These are phyloP conservation scores for Choloepus didactylus DNA, from an alignment of 2,797 vertebrate genomes.

Conservation along the genomic window DNA sequence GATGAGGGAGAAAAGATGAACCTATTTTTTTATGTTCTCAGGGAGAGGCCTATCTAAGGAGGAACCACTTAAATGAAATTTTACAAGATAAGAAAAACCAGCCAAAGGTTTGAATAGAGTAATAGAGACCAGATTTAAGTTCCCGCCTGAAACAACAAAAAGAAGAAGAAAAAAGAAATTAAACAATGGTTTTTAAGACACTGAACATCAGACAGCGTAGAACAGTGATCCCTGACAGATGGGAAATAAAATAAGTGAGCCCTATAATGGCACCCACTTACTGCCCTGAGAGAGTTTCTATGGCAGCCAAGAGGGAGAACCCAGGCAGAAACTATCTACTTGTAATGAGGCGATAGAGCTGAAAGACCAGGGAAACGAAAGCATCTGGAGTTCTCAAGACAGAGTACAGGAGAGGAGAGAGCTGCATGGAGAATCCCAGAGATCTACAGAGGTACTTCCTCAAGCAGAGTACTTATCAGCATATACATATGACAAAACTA, in stretches of 20 bases:
- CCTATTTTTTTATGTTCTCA: not conserved
- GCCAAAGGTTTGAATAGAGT: not conserved
- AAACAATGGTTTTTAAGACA: constrained; percentile 50
- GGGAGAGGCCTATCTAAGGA: not conserved
- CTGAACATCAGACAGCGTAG: not conserved
- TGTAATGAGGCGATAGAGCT: not conserved
- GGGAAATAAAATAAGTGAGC: not conserved
- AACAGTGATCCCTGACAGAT: not conserved
- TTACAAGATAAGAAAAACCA: not conserved
- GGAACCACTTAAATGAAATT: constrained; percentile 29
- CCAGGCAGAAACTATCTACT: not conserved
- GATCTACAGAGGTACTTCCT: not conserved
- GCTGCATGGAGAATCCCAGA: not conserved
- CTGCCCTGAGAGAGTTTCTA: not conserved
- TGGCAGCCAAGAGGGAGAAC: not conserved
- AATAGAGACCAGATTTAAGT: not conserved
- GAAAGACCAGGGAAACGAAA: not conserved
- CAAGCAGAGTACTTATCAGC: not conserved
- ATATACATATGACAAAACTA: not conserved
- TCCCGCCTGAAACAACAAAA: not conserved
- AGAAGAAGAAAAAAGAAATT: not conserved
- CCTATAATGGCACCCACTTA: not conserved
- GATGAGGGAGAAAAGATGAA: not conserved
- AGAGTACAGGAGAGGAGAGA: not conserved
- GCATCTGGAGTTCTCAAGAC: not conserved